phyloP scores from a whole-genome alignment of 2,797 vertebrate species.

The Nasua narica region DNA sequence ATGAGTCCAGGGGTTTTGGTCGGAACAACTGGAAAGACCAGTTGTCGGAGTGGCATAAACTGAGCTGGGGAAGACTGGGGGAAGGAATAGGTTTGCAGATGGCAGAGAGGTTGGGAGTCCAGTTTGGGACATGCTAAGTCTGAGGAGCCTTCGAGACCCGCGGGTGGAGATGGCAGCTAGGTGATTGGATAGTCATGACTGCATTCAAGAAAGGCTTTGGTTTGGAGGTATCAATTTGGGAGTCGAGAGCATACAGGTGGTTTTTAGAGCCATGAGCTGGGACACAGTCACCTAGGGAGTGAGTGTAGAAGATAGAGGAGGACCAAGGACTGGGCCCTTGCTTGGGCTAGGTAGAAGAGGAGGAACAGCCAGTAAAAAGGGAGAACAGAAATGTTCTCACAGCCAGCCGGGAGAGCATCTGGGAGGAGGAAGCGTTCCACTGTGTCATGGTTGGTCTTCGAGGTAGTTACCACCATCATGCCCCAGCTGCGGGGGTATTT shows the following conservation, averaged over 20 bases:
- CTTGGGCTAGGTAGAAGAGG: not conserved
- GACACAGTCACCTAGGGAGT: not conserved
- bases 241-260: not conserved
- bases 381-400: not conserved
- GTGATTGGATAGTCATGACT: not conserved
- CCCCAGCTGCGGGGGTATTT: not conserved
- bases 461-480: rapidly evolving
- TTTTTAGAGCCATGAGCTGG: not conserved
- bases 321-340: not conserved
- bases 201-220: not conserved
- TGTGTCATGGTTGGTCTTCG: not conserved
- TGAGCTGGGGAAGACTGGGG: not conserved
- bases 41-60: not conserved
- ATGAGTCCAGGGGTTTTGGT: not conserved
- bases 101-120: not conserved
- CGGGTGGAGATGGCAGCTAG: not conserved
- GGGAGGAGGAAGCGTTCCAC: not conserved
- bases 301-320: not conserved
- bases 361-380: not conserved
- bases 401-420: not conserved
- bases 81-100: not conserved
- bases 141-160: not conserved
- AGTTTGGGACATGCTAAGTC: not conserved
- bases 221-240: not conserved
- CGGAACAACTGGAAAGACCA: not conserved